A percentile compares a stretch with the other conserved stretches of the same genome.
Evolutionary conservation across 2,113 vertebrate species (phyloP).

Genomic region (Platysternon megacephalum): DNA sequence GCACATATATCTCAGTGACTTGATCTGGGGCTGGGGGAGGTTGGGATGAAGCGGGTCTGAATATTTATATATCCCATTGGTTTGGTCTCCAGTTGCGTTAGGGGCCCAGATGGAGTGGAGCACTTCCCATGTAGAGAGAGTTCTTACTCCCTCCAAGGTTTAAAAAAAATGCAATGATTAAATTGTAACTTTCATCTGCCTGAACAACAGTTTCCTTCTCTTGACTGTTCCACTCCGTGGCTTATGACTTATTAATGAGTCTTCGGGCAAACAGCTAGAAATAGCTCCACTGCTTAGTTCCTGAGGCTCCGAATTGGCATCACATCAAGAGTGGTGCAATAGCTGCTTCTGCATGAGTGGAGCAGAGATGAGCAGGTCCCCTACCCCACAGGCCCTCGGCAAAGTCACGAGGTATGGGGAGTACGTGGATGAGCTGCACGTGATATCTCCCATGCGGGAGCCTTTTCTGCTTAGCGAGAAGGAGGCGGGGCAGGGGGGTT

Average conservation of each 20-base stretch:
- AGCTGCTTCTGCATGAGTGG: not conserved
- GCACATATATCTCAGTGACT: accelerated
- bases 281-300: slow-evolving; percentile 53
- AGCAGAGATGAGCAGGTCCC: slow-evolving; percentile 50
- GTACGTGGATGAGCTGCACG: not conserved
- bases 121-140: slow-evolving; percentile 14
- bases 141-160: not conserved
- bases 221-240: slow-evolving; percentile 58
- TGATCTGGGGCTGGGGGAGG: not conserved
- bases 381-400: not conserved
- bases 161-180: not conserved
- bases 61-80: not conserved
- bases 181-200: slow-evolving; percentile 46
- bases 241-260: slow-evolving; percentile 76
- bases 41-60: not conserved
- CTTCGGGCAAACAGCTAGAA: slow-evolving; percentile 67
- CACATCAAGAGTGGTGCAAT: not conserved
- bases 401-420: not conserved
- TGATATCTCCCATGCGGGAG: not conserved
- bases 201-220: slow-evolving; percentile 54
- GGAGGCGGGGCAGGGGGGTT: no score
- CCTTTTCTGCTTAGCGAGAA: not conserved
- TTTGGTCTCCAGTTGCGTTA: not conserved
- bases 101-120: not conserved
- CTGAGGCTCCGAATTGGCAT: not conserved